Conservation (phyloP, 2,888 invertebrate species). For the Ichneumoninae sp. region DNA sequence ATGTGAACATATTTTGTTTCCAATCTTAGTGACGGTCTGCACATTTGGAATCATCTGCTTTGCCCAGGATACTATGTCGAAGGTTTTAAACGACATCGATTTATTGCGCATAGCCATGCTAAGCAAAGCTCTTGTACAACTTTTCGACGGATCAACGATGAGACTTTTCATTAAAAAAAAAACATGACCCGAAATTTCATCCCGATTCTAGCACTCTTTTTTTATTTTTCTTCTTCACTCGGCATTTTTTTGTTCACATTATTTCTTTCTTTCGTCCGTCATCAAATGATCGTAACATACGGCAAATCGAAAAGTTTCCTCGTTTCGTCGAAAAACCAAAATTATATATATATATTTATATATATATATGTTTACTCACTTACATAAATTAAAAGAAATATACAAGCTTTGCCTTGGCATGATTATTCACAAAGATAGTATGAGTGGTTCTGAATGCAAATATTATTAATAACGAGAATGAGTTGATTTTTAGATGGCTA, state of each 20-base stretch:
- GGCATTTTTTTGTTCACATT: neutral
- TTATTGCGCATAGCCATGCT: conserved; percentile 56
- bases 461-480: conserved; percentile 84
- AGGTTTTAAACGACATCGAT: conserved; percentile 77
- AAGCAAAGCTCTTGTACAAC: conserved; percentile 36
- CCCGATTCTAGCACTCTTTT: conserved; percentile 16
- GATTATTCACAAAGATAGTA: conserved; percentile 76
- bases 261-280: conserved; percentile 7
- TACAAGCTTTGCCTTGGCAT: conserved; percentile 58
- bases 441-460: conserved; percentile 83
- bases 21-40: conserved; percentile 83
- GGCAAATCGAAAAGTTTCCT: conserved; percentile 68
- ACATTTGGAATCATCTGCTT: conserved; percentile 83
- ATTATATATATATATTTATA: neutral
- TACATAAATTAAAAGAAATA: conserved; percentile 17
- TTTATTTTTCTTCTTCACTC: conserved; percentile 3
- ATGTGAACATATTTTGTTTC: conserved; percentile 83
- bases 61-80: conserved; percentile 82
- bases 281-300: neutral
- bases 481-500: conserved; percentile 84
- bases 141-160: conserved; percentile 30
- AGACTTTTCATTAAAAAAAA: conserved; percentile 52
- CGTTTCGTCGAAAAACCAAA: conserved; percentile 59
- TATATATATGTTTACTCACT: neutral
- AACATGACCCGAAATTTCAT: conserved; percentile 12